A percentile compares a stretch with the other conserved stretches of the same genome.
Evolutionary conservation across 2,888 invertebrate species (phyloP).

Genomic region (Rugalucina vietnamica): DNA sequence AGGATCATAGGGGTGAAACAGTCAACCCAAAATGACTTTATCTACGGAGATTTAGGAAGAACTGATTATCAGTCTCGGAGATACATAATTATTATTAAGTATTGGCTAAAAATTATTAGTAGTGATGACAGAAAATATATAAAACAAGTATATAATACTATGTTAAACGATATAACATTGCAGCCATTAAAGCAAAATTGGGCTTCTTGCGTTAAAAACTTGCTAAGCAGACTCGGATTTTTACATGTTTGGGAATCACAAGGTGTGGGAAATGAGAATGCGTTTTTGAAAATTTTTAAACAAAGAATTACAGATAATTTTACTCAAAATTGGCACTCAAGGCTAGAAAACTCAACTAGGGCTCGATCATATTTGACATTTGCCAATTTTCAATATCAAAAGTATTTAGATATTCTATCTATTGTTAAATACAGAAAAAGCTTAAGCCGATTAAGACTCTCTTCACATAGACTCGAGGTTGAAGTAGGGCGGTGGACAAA

Average conservation of each 20-base stretch:
- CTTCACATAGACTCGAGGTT: neutral
- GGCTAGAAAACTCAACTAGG: too few relatives aligned
- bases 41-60: conserved; percentile 17
- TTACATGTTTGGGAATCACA: neutral
- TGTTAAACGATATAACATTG: neutral
- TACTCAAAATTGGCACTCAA: neutral
- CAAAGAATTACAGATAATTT: neutral
- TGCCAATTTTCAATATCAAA: neutral
- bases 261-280: neutral
- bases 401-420: neutral
- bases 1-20: neutral
- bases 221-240: neutral
- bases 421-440: neutral
- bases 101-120: conserved; percentile 1
- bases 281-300: neutral
- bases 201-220: neutral
- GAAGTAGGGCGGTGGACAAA: too few relatives aligned
- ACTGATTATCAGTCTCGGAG: neutral
- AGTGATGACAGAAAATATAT: conserved; percentile 1
- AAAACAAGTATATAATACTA: neutral
- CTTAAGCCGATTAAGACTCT: neutral
- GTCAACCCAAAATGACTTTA: conserved; percentile 13
- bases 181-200: neutral
- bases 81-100: neutral
- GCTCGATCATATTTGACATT: too few relatives aligned